phyloP scores from a whole-genome alignment of 23 tunicate genomes.

The Corella eumyota region DNA sequence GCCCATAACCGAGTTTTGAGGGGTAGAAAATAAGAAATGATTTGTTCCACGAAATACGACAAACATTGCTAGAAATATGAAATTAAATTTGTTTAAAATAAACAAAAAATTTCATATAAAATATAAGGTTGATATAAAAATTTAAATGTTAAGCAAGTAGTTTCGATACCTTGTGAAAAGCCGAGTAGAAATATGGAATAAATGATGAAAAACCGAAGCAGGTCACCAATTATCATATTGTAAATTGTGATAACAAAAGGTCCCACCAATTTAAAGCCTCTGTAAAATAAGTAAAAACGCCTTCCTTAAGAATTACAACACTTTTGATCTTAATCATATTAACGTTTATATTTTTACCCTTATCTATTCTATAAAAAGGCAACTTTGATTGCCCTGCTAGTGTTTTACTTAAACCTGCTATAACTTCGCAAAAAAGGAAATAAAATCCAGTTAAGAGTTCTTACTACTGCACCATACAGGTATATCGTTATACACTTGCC shows the following conservation, averaged over 20 bases:
- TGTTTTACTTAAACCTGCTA: too few relatives aligned
- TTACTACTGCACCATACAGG: too few relatives aligned
- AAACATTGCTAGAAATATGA: constrained; percentile 68
- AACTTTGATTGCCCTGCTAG: too few relatives aligned
- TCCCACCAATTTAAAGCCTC: constrained; percentile 90
- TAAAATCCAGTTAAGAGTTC: too few relatives aligned
- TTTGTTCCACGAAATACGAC: constrained; percentile 54
- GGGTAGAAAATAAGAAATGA: constrained; percentile 41
- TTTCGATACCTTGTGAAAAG: constrained; percentile 77
- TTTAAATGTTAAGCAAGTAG: not conserved
- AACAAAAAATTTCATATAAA: not conserved
- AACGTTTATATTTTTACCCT: not conserved
- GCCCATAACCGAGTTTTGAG: constrained; percentile 47
- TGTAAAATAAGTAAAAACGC: constrained; percentile 7
- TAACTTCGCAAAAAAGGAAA: too few relatives aligned
- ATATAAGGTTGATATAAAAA: not conserved
- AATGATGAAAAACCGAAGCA: constrained; percentile 69
- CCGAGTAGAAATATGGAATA: constrained; percentile 61
- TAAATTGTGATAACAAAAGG: constrained; percentile 81
- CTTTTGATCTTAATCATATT: not conserved
- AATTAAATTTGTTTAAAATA: not conserved
- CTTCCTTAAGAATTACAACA: too few relatives aligned
- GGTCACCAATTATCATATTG: constrained; percentile 83
- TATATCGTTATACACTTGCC: constrained; percentile 38
- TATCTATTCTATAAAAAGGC: not conserved